phyloP scores from a whole-genome alignment of 2,888 invertebrate species.

The Lasioglossum calceatum region DNA sequence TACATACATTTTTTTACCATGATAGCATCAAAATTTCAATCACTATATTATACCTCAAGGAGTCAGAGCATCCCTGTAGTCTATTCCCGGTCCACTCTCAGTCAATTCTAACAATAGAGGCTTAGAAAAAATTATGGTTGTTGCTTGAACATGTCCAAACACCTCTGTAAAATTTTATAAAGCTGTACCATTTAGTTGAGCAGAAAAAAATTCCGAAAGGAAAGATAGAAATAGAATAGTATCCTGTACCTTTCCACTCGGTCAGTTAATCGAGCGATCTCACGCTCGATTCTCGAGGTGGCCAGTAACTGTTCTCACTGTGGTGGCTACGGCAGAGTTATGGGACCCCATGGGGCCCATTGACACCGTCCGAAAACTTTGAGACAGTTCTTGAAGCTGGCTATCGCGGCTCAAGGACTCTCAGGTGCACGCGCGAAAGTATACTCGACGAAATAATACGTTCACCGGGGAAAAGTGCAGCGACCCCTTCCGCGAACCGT shows the following conservation, averaged over 20 bases:
- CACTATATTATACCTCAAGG: neutral
- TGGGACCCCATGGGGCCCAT: neutral
- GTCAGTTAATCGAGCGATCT: neutral
- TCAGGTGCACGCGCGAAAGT: slow-evolving; percentile 40
- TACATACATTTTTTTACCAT: neutral
- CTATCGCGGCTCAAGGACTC: slow-evolving; percentile 36
- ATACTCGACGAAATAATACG: slow-evolving; percentile 55
- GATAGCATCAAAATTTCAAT: neutral
- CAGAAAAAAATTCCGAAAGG: neutral
- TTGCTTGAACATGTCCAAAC: neutral
- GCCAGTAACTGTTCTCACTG: neutral
- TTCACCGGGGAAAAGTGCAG: slow-evolving; percentile 49
- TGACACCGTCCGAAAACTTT: neutral
- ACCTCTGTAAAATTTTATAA: neutral
- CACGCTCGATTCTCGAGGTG: neutral
- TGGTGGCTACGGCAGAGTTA: neutral
- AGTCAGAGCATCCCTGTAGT: neutral
- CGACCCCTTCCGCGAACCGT: slow-evolving; percentile 40
- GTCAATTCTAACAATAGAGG: neutral
- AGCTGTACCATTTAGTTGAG: neutral
- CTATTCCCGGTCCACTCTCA: no score
- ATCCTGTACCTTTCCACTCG: neutral
- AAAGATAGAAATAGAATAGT: neutral
- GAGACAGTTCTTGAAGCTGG: neutral
- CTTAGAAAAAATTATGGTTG: neutral